phyloP scores from a whole-genome alignment of 2,797 vertebrate genomes.

The Anolis apletophallus region DNA sequence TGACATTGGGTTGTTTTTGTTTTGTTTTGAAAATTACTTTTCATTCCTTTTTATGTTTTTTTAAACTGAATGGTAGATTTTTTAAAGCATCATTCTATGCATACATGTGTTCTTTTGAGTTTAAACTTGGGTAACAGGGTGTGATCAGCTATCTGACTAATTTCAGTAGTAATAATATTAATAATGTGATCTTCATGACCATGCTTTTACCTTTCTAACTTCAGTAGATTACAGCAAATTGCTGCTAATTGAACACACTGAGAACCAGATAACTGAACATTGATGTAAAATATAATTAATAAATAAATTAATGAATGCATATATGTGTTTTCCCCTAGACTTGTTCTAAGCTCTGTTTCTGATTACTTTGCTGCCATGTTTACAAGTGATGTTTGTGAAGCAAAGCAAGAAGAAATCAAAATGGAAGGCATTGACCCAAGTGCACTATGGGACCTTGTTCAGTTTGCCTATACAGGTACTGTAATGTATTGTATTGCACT shows the following conservation, averaged over 20 bases:
- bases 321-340: constrained; percentile 68
- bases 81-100: background rate
- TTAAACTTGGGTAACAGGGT: too few species aligned
- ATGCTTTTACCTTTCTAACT: background rate
- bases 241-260: background rate
- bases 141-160: background rate
- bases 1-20: too few species aligned
- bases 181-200: background rate
- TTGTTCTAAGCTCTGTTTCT: constrained; percentile 84
- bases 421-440: constrained; percentile 85
- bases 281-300: background rate
- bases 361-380: constrained; percentile 87
- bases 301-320: background rate
- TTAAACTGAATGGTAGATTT: background rate
- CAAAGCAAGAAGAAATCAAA: constrained; percentile 85
- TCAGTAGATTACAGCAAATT: background rate
- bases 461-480: constrained; percentile 85
- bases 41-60: background rate
- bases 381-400: constrained; percentile 85
- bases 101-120: background rate
- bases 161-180: background rate
- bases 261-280: background rate
- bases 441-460: constrained; percentile 84
- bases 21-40: background rate
- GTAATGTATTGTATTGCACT: background rate